Conservation (phyloP, 2,797 vertebrate genomes). For the Tragelaphus eurycerus region DNA sequence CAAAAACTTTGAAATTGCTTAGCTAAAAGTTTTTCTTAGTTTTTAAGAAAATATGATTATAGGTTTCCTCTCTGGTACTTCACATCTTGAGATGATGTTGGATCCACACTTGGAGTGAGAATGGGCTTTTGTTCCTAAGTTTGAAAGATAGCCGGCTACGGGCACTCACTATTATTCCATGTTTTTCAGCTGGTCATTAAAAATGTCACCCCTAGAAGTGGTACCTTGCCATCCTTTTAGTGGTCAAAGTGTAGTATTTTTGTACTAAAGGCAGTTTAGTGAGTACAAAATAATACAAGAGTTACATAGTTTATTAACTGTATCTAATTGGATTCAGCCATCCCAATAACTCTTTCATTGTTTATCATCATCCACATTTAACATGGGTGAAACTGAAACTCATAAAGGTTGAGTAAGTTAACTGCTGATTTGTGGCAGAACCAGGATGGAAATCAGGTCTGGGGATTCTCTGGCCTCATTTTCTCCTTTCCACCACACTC, state of each 20-base stretch:
- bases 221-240: background rate
- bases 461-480: background rate
- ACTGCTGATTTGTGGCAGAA: background rate
- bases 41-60: background rate
- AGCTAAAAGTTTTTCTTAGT: background rate
- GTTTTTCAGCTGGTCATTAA: background rate
- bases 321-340: background rate
- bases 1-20: conserved; percentile 14
- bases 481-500: background rate
- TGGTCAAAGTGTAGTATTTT: background rate
- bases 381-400: background rate
- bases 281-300: too few relatives aligned
- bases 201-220: background rate
- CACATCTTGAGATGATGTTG: background rate
- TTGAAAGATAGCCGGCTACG: background rate
- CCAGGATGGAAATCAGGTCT: background rate
- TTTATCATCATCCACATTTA: background rate
- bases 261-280: background rate
- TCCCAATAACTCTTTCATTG: background rate
- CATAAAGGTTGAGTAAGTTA: background rate
- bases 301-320: background rate
- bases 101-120: background rate
- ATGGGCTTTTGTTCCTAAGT: background rate
- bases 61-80: background rate
- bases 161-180: background rate